Conservation (phyloP, 2,113 vertebrate genomes). For the Deroptyus accipitrinus region DNA sequence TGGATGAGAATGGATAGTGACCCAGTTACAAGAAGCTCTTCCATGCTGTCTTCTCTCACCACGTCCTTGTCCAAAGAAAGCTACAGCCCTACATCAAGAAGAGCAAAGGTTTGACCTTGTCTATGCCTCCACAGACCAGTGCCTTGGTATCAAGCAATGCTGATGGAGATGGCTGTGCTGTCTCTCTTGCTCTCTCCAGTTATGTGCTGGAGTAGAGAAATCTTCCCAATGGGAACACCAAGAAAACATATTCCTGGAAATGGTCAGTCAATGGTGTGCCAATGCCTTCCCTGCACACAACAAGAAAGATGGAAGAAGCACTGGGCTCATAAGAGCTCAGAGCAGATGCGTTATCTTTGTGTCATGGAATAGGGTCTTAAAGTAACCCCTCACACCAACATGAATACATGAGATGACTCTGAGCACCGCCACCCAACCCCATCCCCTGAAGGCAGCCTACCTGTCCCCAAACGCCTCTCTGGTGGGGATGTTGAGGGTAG, state of each 20-base stretch:
- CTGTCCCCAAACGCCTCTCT: slow-evolving; percentile 76
- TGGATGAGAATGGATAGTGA: neutral
- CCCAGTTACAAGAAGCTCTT: neutral
- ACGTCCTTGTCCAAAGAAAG: neutral
- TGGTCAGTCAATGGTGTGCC: too few relatives aligned
- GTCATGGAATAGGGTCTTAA: too few relatives aligned
- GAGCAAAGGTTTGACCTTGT: neutral
- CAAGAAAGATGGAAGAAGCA: neutral
- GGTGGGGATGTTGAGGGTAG: slow-evolving; percentile 80
- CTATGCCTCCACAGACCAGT: neutral
- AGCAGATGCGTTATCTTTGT: accelerated
- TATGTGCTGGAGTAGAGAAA: neutral
- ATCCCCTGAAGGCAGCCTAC: slow-evolving; percentile 48
- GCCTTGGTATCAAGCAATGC: neutral
- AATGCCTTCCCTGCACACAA: neutral
- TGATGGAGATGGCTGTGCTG: neutral
- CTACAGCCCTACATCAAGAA: neutral
- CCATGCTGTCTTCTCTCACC: neutral
- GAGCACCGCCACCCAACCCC: neutral
- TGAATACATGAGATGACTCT: neutral
- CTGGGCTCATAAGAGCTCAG: neutral
- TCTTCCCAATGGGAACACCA: neutral
- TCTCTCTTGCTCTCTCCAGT: neutral
- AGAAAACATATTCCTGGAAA: neutral
- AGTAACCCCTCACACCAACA: neutral